Evolutionary conservation across 2,797 vertebrate species (phyloP).

Genomic region (Argyrosomus regius): DNA sequence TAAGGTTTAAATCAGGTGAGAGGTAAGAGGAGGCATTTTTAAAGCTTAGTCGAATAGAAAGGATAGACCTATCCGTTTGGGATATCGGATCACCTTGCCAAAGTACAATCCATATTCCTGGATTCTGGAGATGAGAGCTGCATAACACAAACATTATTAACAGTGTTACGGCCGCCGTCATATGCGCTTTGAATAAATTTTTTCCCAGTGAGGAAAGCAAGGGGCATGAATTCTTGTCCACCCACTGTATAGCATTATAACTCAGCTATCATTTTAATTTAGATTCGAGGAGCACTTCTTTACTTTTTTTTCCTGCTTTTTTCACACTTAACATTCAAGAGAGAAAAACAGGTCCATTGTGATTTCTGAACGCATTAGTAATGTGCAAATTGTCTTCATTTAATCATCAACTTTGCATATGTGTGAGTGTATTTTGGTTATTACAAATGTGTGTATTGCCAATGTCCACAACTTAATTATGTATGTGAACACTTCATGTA

Average conservation of each 20-base stretch:
- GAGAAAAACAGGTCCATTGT: conserved; percentile 35
- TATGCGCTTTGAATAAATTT: conserved; percentile 53
- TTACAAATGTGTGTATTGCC: conserved; percentile 19
- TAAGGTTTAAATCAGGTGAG: conserved; percentile 76
- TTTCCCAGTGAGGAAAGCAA: conserved; percentile 32
- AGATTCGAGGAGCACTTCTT: conserved; percentile 57
- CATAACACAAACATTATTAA: conserved; percentile 67
- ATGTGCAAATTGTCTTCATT: conserved; percentile 51
- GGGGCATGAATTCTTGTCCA: conserved; percentile 50
- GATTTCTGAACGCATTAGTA: conserved; percentile 46
- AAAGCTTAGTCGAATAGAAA: conserved; percentile 74
- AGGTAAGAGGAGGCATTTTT: conserved; percentile 77
- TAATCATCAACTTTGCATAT: conserved; percentile 34
- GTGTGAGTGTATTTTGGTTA: not conserved
- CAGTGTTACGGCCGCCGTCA: conserved; percentile 11
- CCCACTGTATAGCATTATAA: conserved; percentile 56
- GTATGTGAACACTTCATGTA: conserved; percentile 3
- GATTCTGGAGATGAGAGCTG: conserved; percentile 57
- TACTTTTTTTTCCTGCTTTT: conserved; percentile 41
- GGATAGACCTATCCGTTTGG: conserved; percentile 64
- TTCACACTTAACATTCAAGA: conserved; percentile 51
- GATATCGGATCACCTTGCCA: conserved; percentile 69
- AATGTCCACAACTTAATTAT: not conserved
- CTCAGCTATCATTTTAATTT: conserved; percentile 53
- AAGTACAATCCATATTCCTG: conserved; percentile 68